Base-by-base conservation (phyloP, 1,140 invertebrate genomes). In the Drosophila cardini region DNA sequence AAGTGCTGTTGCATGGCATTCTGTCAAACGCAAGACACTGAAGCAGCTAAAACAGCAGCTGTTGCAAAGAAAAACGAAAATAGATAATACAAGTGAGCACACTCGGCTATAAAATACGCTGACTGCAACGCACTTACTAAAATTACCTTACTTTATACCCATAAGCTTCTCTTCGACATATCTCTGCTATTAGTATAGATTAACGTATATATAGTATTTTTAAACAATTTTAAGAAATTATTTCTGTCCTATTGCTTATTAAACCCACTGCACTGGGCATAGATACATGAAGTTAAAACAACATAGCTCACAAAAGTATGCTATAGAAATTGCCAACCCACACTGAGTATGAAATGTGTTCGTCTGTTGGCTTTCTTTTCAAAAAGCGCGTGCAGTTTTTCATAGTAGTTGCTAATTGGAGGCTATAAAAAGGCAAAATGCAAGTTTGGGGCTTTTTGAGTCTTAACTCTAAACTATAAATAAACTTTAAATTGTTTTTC, bases 361-460 rank as follows among this genome's bases (percentile, higher is more conserved):
- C 36, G 36, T 11, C 9, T 38, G 8, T 13, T 11, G 4, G 11
- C 11, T 30, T 50, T 52, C 11, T n/a, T 32, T 52, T 32, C 7
- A n/a, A 34, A 32, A 15, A 7, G 10, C 30, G 3, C n/a, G 32
- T 53, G 38, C 13, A 30, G 7, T 52, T 52, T 32, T 40, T 30
- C 16, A 26, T n/a, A 10, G 46, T 13, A 16, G 9, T n/a, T 32
- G 36, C 48, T 64, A 64, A 64, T 64, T 64, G 61, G 21, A 2
- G 26, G 36, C 13, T 63, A 40, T 52, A 40, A 30, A 42, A 50
- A 30, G 38, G 38, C n/a, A 26, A 4, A 40, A 42, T 45, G 42
- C 15, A 43, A 43, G 16, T 2, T 16, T 43, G 1, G 2, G 16
- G 42, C 42, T 43, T 43, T 21, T 4, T 26, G 21, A 26, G 21